Evolutionary conservation across 2,113 vertebrate species (phyloP).

Genomic region (Lichenostomus cassidix): DNA sequence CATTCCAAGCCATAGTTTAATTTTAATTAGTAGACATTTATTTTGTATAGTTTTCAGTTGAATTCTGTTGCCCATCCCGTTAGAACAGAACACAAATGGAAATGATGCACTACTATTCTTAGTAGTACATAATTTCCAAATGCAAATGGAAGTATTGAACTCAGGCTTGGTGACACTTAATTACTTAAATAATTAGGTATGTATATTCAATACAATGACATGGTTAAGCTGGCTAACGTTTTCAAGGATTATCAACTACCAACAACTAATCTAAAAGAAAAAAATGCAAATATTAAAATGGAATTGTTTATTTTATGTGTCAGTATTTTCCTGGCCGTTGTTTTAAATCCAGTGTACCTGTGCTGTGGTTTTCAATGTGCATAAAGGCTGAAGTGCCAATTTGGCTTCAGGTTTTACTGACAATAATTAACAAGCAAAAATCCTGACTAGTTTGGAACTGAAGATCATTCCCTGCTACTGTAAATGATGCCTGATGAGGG

Average conservation of each 20-base stretch:
- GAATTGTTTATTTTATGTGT: background rate
- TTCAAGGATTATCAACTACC: background rate
- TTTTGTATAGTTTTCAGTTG: background rate
- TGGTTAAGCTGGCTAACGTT: background rate
- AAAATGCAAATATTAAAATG: background rate
- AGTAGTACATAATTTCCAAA: background rate
- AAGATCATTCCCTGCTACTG: background rate
- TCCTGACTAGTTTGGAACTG: background rate
- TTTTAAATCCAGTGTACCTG: background rate
- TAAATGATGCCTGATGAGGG: background rate
- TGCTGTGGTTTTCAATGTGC: accelerated
- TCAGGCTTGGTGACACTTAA: background rate
- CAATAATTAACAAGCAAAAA: background rate
- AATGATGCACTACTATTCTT: background rate
- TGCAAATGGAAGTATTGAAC: background rate
- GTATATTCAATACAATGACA: background rate
- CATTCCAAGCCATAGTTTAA: background rate
- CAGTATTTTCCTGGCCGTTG: background rate
- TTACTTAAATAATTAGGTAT: background rate
- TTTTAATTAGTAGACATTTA: background rate
- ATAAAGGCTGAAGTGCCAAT: background rate
- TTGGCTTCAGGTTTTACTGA: background rate
- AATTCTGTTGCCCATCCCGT: background rate
- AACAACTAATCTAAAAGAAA: background rate
- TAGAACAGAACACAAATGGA: background rate